Evolutionary conservation across 2,797 vertebrate genomes (phyloP).

Genomic region (Platyrinchus mystaceus): DNA sequence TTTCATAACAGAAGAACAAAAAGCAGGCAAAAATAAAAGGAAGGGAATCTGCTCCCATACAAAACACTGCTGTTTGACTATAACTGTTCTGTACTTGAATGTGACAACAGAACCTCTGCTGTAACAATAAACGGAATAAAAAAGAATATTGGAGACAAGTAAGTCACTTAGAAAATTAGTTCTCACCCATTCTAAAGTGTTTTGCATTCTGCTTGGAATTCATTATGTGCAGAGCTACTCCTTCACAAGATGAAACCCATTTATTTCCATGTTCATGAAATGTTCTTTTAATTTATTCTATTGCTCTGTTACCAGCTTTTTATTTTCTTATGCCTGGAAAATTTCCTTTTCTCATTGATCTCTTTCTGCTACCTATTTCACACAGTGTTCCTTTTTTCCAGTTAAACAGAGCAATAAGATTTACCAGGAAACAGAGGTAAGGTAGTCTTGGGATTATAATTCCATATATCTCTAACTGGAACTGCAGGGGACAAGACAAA

Average conservation of each 20-base stretch:
- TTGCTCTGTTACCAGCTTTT: background rate
- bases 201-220: slow-evolving; percentile 3
- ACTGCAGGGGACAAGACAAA: background rate
- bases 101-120: background rate
- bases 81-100: background rate
- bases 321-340: background rate
- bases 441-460: background rate
- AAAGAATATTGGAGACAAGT: background rate
- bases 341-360: background rate
- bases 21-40: background rate
- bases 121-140: background rate
- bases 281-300: slow-evolving; percentile 28
- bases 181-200: background rate
- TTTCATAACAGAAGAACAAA: background rate
- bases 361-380: background rate
- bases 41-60: background rate
- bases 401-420: background rate
- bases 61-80: background rate
- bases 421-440: background rate
- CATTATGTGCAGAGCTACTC: background rate
- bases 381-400: background rate
- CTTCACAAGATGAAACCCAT: background rate
- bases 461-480: background rate
- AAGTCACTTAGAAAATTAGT: slow-evolving; percentile 46
- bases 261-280: slow-evolving; percentile 9